These are phyloP conservation scores for Penaeus monodon DNA, from an alignment of 2,888 invertebrate genomes.

Conservation along the genomic window DNA sequence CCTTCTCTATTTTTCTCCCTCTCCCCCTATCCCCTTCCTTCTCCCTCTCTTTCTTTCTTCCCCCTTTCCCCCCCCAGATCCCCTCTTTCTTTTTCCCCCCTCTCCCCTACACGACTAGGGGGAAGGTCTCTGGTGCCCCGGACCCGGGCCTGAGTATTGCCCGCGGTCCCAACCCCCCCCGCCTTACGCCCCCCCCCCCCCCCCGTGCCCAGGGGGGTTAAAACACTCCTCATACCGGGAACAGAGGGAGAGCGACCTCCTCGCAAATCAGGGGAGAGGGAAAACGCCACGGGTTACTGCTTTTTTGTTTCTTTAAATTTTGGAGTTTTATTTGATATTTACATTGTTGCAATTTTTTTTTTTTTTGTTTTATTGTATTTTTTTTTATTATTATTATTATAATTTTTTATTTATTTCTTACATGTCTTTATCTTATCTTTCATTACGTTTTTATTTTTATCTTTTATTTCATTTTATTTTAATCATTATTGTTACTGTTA, in stretches of 20 bases:
- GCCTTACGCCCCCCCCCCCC: constrained; percentile 41
- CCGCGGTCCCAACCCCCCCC: constrained; percentile 18
- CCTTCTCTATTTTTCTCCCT: not conserved
- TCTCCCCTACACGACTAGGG: not conserved
- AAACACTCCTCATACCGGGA: not conserved
- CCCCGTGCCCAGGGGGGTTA: constrained; percentile 21
- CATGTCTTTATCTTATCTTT: no score
- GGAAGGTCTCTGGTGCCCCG: not conserved
- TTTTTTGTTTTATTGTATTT: no score
- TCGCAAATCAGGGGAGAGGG: constrained; percentile 30
- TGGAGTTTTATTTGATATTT: no score
- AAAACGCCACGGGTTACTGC: no score
- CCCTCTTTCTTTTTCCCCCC: not conserved
- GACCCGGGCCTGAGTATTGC: constrained; percentile 28
- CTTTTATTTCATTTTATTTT: no score
- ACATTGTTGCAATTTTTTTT: no score
- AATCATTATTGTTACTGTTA: not conserved
- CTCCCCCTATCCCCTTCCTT: not conserved
- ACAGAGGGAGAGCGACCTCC: constrained; percentile 27
- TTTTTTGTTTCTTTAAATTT: no score
- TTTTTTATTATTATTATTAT: no score
- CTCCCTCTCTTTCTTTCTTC: constrained; percentile 70
- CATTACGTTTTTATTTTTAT: not conserved
- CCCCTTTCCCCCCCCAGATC: not conserved
- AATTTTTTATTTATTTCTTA: no score